Evolutionary conservation across 1,140 invertebrate species (phyloP).

Genomic region (Magallana gigas): DNA sequence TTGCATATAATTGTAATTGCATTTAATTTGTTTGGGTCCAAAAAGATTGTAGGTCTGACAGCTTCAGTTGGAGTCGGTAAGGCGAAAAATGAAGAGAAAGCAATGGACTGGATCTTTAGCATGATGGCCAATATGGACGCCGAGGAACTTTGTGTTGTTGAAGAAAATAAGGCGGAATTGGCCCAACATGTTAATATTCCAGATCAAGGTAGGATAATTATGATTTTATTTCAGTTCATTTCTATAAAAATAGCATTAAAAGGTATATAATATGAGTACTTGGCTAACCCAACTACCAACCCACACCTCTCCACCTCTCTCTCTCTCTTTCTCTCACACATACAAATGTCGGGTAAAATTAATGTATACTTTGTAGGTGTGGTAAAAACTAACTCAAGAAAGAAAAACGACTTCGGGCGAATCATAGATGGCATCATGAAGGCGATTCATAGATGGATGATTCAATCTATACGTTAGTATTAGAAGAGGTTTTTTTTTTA

Average conservation of each 20-base stretch:
- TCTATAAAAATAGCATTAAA: too few species aligned
- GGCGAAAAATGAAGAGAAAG: slow-evolving; percentile 56
- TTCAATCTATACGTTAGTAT: neutral
- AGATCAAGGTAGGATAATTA: slow-evolving; percentile 53
- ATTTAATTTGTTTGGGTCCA: neutral
- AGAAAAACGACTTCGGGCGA: slow-evolving; percentile 34
- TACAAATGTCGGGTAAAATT: too few species aligned
- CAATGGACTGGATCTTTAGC: slow-evolving; percentile 67
- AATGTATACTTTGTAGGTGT: neutral
- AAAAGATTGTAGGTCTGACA: slow-evolving; percentile 75
- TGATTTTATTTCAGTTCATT: too few species aligned
- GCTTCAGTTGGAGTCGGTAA: slow-evolving; percentile 76
- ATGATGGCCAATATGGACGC: slow-evolving; percentile 76
- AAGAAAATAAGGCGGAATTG: slow-evolving; percentile 57
- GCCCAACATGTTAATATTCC: slow-evolving; percentile 60
- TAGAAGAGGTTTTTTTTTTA: neutral
- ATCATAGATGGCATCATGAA: slow-evolving; percentile 6
- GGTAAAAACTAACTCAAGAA: neutral
- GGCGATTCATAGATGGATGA: slow-evolving; percentile 22
- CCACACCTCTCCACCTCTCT: too few species aligned
- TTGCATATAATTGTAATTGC: too few species aligned
- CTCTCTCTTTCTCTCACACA: too few species aligned
- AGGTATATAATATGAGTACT: too few species aligned
- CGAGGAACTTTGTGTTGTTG: slow-evolving; percentile 65
- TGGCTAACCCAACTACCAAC: too few species aligned